Evolutionary conservation across 2,113 vertebrate species (phyloP).

Genomic region (Chrysochloris asiatica): DNA sequence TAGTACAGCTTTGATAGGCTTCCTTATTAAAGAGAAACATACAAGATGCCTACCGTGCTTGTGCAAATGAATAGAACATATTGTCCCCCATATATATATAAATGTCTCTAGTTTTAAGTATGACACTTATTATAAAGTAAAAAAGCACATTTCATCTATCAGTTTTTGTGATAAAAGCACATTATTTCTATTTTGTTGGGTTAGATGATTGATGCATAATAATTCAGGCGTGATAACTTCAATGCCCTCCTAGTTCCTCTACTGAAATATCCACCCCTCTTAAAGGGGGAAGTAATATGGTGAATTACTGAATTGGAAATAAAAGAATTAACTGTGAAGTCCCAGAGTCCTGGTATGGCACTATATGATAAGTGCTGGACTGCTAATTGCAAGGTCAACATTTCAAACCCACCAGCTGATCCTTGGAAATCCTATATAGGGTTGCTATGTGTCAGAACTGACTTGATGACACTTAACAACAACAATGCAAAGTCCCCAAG

Average conservation of each 20-base stretch:
- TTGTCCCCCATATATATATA: conserved; percentile 52
- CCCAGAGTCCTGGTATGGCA: background rate
- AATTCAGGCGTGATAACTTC: background rate
- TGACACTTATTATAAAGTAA: conserved; percentile 55
- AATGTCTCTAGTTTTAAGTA: conserved; percentile 50
- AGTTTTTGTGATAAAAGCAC: conserved; percentile 49
- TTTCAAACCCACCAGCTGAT: too few relatives aligned
- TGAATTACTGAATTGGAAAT: conserved; percentile 34
- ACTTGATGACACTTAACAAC: too few relatives aligned
- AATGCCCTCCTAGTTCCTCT: conserved; percentile 28
- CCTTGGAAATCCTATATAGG: too few relatives aligned
- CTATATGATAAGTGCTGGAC: too few relatives aligned
- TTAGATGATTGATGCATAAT: conserved; percentile 25
- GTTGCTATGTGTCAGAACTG: too few relatives aligned
- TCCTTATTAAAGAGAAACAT: conserved; percentile 21
- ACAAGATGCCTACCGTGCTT: background rate
- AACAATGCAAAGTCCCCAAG: too few relatives aligned
- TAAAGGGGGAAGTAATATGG: background rate
- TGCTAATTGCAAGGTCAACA: too few relatives aligned
- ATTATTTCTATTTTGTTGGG: conserved; percentile 25
- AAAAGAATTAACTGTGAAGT: background rate
- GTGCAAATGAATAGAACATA: conserved; percentile 58
- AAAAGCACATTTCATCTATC: conserved; percentile 52
- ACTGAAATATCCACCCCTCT: background rate
- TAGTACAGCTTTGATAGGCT: background rate